These are phyloP conservation scores for Benitochromis conjunctus DNA, from an alignment of 2,113 vertebrate species.

Conservation along the genomic window DNA sequence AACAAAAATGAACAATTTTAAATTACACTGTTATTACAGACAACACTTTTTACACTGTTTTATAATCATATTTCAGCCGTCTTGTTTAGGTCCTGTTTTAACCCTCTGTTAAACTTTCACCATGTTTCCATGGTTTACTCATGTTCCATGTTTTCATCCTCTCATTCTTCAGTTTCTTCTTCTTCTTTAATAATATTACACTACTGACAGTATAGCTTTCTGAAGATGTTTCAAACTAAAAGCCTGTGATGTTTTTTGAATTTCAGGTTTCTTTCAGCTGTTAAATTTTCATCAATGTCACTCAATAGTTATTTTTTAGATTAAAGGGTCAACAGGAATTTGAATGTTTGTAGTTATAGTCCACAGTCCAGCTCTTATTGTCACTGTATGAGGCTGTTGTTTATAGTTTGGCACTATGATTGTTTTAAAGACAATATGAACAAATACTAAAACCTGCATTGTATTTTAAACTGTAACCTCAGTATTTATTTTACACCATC, in stretches of 20 bases:
- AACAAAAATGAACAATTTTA: not conserved
- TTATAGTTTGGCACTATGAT: not conserved
- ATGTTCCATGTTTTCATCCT: not conserved
- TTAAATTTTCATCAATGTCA: not conserved
- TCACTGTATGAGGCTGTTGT: not conserved
- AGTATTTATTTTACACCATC: not conserved
- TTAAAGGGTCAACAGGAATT: not conserved
- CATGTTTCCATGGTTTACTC: not conserved
- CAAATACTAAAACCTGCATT: not conserved
- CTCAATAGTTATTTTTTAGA: not conserved
- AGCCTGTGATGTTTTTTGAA: not conserved
- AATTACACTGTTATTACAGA: not conserved
- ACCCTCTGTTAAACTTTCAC: fast-evolving
- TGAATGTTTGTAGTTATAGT: not conserved
- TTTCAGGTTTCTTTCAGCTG: not conserved
- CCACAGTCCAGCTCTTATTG: not conserved
- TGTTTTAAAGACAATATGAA: not conserved
- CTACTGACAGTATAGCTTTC: not conserved
- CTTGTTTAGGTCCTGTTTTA: not conserved
- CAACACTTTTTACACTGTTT: not conserved
- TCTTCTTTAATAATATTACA: not conserved
- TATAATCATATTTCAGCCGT: too few relatives aligned
- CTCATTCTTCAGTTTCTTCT: not conserved
- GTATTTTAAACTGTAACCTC: not conserved
- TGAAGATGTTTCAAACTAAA: not conserved